A percentile compares a stretch with the other conserved stretches of the same genome.
These are phyloP conservation scores for Uria lomvia DNA, from an alignment of 2,113 vertebrate genomes.

Conservation along the genomic window DNA sequence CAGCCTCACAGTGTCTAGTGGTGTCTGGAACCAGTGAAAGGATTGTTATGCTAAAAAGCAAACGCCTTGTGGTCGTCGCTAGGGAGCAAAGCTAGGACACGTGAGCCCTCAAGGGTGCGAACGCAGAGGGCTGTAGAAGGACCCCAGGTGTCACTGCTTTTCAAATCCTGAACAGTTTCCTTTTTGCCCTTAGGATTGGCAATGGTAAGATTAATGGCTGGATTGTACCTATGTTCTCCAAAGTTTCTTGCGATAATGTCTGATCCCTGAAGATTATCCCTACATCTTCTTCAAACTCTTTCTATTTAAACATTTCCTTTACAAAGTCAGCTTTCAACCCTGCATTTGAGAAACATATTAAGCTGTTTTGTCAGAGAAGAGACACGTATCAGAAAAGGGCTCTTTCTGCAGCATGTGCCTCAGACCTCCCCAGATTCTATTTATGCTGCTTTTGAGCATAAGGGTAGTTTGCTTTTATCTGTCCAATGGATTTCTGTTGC, in stretches of 20 bases:
- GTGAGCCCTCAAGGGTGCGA: neutral
- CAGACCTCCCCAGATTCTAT: conserved; percentile 31
- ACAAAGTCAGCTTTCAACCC: conserved; percentile 39
- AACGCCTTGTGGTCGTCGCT: rapidly evolving
- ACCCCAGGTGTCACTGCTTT: neutral
- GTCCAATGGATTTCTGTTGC: conserved; percentile 18
- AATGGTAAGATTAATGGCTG: neutral
- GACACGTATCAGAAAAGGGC: neutral
- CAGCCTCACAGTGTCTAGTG: rapidly evolving
- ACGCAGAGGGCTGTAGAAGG: neutral
- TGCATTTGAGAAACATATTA: conserved; percentile 13
- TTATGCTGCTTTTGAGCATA: conserved; percentile 18
- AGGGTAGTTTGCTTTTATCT: conserved; percentile 21
- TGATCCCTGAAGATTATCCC: conserved; percentile 45
- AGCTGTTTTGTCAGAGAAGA: conserved; percentile 35
- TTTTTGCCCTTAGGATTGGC: neutral
- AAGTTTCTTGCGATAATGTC: neutral
- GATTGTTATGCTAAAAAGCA: neutral
- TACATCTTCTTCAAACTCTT: neutral
- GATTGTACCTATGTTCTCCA: neutral
- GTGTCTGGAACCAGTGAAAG: neutral
- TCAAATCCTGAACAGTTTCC: neutral
- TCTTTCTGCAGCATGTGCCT: neutral
- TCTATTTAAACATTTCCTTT: conserved; percentile 13
- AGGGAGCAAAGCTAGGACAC: neutral